Evolutionary conservation across 1,140 invertebrate species (phyloP), one percentile per base, ranked within the genome.

Genomic region (Drosophila obscura): DNA sequence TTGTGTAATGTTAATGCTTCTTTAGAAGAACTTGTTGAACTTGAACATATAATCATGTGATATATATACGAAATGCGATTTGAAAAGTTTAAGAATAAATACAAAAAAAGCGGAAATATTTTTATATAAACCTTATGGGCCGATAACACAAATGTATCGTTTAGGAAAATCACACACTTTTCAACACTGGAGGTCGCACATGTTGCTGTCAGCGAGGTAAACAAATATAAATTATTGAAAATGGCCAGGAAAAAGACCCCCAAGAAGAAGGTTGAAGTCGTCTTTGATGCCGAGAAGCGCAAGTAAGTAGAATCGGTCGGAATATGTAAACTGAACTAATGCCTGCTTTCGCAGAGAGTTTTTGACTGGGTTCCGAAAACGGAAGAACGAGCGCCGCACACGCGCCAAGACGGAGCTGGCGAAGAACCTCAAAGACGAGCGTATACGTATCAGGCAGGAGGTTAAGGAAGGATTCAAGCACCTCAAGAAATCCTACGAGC

Each of bases 331-430:
- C 1, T 2, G 2, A 5, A 11, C 15, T 53, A 35, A 41, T 16
- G 2, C 19, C 0, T 0, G 7, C 26, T 43, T 55, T 73, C 74
- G 7, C 67, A 95, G 95, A 91, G 95, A 96, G 43, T 96, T 95
- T 90, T 92, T 96, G 35, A 94, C 94, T 61, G 96, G 96, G 5
- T 96, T 96, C 92, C 95, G 93, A 45, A 96, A 96, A 91, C 92
- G 96, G 71, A 96, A 96, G 89, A 78, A 96, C 16, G 94, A 96
- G 88, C 92, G 96, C 59, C 94, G 94, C 69, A 94, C 95, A 75
- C 94, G 95, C 77, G 95, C 95, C 1, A 93, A 95, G 83, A 94
- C 95, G 75, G 93, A 96, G 78, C 90, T 96, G 24, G 93, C 96
- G 73, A 92, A 93, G 60, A 93, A 94, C 78, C 88, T 96, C 4